Percentiles rank a stretch among this genome's conserved stretches.
Conservation (phyloP, 37 sponge, comb jelly and placozoan genomes). For the Amphimedon queenslandica region DNA sequence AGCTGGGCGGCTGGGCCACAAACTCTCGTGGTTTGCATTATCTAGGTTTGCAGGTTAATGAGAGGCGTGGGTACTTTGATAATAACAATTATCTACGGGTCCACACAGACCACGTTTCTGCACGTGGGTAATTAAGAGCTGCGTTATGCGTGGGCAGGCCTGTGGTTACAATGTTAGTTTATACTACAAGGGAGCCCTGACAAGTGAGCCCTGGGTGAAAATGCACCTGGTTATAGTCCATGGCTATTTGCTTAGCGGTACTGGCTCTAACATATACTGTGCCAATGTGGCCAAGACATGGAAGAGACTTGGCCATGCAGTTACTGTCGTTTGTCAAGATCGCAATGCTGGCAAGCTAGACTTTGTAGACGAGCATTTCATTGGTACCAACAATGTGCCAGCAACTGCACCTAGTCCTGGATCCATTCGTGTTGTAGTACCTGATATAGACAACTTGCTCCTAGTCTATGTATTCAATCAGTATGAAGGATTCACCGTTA, state of each 20-base stretch:
- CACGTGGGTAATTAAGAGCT: too few relatives aligned
- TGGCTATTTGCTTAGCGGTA: conserved; percentile 33
- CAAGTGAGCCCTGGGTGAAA: too few relatives aligned
- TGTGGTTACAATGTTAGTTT: too few relatives aligned
- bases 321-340: conserved; percentile 38
- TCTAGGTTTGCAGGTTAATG: too few relatives aligned
- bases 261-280: conserved; percentile 30
- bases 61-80: too few relatives aligned
- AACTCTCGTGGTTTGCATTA: too few relatives aligned
- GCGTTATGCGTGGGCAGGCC: too few relatives aligned
- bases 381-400: conserved; percentile 23
- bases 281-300: conserved; percentile 34
- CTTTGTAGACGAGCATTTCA: conserved; percentile 24
- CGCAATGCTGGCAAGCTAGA: conserved; percentile 13
- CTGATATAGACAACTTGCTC: conserved; percentile 20
- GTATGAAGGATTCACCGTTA: conserved; percentile 25
- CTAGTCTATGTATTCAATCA: conserved; percentile 18
- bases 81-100: too few relatives aligned
- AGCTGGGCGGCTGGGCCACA: too few relatives aligned
- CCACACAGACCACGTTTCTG: too few relatives aligned
- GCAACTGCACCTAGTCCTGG: conserved; percentile 9
- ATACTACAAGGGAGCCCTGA: too few relatives aligned
- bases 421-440: conserved; percentile 26
- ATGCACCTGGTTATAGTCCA: conserved; percentile 41
- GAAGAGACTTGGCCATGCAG: conserved; percentile 21